Percentiles rank a stretch among this genome's conserved stretches.
Conservation (phyloP, 2,797 vertebrate genomes). For the Anguilla marmorata region DNA sequence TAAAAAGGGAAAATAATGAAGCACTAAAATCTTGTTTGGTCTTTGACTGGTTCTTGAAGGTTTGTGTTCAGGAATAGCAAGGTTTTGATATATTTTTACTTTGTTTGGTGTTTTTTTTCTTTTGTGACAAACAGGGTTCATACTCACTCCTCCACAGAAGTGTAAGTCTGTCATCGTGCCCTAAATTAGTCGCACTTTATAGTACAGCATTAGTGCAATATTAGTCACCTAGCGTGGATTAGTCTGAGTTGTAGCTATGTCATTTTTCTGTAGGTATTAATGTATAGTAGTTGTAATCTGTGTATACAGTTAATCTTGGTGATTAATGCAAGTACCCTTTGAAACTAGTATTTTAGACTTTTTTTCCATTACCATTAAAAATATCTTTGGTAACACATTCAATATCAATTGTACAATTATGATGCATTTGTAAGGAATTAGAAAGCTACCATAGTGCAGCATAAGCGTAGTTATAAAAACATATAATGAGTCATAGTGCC, state of each 20-base stretch:
- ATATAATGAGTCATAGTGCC: no score
- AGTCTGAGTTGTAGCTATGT: background rate
- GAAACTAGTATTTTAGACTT: background rate
- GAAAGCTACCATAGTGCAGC: no score
- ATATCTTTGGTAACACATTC: background rate
- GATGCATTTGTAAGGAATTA: no score
- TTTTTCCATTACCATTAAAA: background rate
- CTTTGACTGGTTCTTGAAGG: background rate
- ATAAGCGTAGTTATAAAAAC: no score
- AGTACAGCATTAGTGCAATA: background rate
- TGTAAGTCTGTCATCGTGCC: background rate
- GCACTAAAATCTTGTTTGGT: background rate
- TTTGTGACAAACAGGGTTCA: background rate
- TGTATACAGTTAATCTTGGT: background rate
- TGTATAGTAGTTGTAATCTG: background rate
- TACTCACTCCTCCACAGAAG: background rate
- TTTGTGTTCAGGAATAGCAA: background rate
- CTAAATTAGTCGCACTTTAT: background rate
- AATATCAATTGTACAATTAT: no score
- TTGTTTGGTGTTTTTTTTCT: background rate
- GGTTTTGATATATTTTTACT: background rate
- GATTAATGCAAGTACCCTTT: background rate
- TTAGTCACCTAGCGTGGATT: background rate
- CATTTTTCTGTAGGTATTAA: background rate
- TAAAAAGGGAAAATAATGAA: background rate